Conservation (phyloP, 64 coral and sea anemone genomes). For the Acropora tenuis region DNA sequence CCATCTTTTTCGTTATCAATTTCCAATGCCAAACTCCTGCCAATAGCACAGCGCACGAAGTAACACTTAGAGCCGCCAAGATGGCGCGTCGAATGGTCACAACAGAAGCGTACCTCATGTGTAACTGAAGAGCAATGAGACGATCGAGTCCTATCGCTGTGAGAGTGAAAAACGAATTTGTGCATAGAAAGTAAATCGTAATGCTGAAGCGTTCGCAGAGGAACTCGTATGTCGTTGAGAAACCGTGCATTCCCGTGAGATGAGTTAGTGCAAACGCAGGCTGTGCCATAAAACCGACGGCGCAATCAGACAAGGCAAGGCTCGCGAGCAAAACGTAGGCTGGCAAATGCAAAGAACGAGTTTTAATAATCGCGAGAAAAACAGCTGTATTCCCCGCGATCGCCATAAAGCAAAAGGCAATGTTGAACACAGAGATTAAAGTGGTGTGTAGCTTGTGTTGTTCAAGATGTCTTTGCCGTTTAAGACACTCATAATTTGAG, state of each 20-base stretch:
- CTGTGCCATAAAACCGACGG: not conserved
- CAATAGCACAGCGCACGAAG: not conserved
- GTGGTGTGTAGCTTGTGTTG: not conserved
- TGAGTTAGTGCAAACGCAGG: not conserved
- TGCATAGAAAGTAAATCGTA: not conserved
- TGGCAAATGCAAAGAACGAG: not conserved
- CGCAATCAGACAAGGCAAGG: not conserved
- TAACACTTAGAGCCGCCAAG: not conserved
- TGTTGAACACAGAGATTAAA: not conserved
- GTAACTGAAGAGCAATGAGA: constrained; percentile 52
- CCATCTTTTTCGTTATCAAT: not conserved
- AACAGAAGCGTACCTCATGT: constrained; percentile 42
- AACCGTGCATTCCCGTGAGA: not conserved
- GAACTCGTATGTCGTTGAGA: not conserved
- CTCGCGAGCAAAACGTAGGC: not conserved
- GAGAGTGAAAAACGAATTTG: constrained; percentile 9
- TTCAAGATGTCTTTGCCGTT: constrained; percentile 1
- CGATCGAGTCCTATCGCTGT: constrained; percentile 44
- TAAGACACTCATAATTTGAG: not conserved
- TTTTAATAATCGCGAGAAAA: not conserved
- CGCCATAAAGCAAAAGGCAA: not conserved
- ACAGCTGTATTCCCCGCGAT: not conserved
- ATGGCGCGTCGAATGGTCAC: not conserved
- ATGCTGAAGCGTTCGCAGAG: not conserved
- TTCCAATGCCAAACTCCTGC: not conserved